A percentile compares a stretch with the other conserved stretches of the same genome.
phyloP scores from a whole-genome alignment of 1,140 invertebrate species.

The Drosophila sp. region DNA sequence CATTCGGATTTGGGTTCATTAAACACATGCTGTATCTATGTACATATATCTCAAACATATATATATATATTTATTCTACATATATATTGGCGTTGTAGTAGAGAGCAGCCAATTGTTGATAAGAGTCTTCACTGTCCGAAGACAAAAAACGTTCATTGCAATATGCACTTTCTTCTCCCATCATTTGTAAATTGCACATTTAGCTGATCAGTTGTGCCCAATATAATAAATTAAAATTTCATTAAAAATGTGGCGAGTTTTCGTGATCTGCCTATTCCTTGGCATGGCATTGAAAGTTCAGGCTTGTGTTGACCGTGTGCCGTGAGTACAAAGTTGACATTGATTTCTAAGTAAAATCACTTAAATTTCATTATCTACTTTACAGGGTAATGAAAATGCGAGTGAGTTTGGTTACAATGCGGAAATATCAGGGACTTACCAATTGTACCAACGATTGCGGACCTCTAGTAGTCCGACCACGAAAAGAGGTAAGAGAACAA shows the following conservation, averaged over 20 bases:
- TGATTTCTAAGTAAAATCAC: background rate
- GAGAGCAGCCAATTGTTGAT: constrained; percentile 38
- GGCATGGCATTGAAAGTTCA: constrained; percentile 23
- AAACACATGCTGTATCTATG: constrained; percentile 51
- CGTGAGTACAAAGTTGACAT: constrained; percentile 52
- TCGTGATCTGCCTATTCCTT: constrained; percentile 31
- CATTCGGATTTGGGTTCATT: constrained; percentile 53
- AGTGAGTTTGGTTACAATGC: constrained; percentile 65
- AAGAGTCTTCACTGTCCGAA: constrained; percentile 36
- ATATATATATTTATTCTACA: constrained; percentile 7
- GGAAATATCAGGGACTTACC: constrained; percentile 51
- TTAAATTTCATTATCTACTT: background rate
- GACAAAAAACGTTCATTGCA: constrained; percentile 13
- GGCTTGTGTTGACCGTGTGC: constrained; percentile 60
- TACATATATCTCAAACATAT: constrained; percentile 36
- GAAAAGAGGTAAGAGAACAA: constrained; percentile 51
- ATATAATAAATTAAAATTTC: background rate
- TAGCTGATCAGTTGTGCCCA: constrained; percentile 40
- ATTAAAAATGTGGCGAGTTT: constrained; percentile 42
- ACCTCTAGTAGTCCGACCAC: constrained; percentile 56
- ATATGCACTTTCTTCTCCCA: constrained; percentile 37
- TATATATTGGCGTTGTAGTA: background rate
- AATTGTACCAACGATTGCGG: constrained; percentile 65
- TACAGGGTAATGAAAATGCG: constrained; percentile 59
- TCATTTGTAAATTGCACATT: constrained; percentile 59